Evolutionary conservation across 53 echinoderm and acorn worm species (phyloP).

Genomic region (Holothuria scabra): DNA sequence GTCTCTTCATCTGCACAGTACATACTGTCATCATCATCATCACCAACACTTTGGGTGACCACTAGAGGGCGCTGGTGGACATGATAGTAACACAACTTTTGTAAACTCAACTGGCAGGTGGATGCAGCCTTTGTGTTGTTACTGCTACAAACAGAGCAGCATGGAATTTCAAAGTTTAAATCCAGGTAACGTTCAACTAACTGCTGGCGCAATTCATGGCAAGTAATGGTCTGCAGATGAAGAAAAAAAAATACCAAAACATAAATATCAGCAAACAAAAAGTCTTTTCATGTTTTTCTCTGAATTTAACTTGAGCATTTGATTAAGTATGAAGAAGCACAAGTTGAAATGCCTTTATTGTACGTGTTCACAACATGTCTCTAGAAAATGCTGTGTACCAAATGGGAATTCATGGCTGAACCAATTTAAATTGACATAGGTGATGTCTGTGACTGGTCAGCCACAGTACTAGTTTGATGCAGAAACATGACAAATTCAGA

Average conservation of each 20-base stretch:
- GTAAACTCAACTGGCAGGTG: neutral
- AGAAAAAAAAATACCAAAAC: neutral
- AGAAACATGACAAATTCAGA: too few relatives aligned
- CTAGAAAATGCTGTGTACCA: too few relatives aligned
- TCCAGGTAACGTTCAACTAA: conserved; percentile 23
- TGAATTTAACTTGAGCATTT: too few relatives aligned
- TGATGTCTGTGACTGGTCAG: too few relatives aligned
- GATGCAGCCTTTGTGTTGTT: neutral
- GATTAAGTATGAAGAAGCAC: too few relatives aligned
- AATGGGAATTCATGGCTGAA: too few relatives aligned
- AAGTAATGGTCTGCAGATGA: neutral
- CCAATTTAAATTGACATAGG: too few relatives aligned
- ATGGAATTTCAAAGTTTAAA: conserved; percentile 17
- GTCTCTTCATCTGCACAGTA: conserved; percentile 24
- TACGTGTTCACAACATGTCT: too few relatives aligned
- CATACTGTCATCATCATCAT: neutral
- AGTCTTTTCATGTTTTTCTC: too few relatives aligned
- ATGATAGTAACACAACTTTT: conserved; percentile 5
- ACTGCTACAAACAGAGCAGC: neutral
- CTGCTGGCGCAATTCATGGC: neutral
- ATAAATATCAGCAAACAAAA: too few relatives aligned
- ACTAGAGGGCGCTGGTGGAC: conserved; percentile 36
- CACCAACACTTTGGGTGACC: neutral
- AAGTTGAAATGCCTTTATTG: too few relatives aligned
- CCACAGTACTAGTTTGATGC: too few relatives aligned